These are phyloP conservation scores for Cerastoderma edule DNA, from an alignment of 2,888 invertebrate species.

Conservation along the genomic window DNA sequence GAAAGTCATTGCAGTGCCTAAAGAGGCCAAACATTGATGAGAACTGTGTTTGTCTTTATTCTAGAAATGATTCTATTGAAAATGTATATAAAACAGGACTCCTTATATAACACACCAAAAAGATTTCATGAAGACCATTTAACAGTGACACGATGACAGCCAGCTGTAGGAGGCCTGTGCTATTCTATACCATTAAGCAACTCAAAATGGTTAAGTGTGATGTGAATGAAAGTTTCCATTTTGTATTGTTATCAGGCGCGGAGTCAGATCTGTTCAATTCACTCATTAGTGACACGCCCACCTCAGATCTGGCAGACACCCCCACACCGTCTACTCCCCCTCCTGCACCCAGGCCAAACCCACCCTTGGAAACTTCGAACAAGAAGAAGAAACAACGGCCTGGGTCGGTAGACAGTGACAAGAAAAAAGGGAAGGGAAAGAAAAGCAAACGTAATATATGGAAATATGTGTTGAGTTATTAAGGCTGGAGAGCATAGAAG, in stretches of 20 bases:
- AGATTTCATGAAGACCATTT: too few species aligned
- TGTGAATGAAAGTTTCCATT: too few species aligned
- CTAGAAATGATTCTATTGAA: too few species aligned
- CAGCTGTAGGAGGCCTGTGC: too few species aligned
- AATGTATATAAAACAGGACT: too few species aligned
- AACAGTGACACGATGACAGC: too few species aligned
- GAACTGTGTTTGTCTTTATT: too few species aligned
- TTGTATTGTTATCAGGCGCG: conserved; percentile 38
- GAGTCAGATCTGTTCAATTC: conserved; percentile 51
- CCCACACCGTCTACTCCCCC: conserved; percentile 44
- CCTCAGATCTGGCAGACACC: conserved; percentile 32
- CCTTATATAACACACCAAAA: too few species aligned
- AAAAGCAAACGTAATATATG: conserved; percentile 50
- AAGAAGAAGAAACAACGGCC: conserved; percentile 43
- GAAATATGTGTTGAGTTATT: background rate
- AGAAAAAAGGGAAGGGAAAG: conserved; percentile 50
- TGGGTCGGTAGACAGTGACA: conserved; percentile 46
- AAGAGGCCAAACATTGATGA: too few species aligned
- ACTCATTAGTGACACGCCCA: conserved; percentile 38
- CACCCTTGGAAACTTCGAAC: conserved; percentile 20
- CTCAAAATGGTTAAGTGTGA: background rate
- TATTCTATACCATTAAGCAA: too few species aligned
- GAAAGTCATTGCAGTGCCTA: too few species aligned
- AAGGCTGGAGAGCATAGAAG: too few species aligned
- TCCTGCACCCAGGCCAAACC: conserved; percentile 49